Percentiles rank a stretch among this genome's conserved stretches.
Conservation (phyloP, 2,888 invertebrate species). For the Andrena bicolor region DNA sequence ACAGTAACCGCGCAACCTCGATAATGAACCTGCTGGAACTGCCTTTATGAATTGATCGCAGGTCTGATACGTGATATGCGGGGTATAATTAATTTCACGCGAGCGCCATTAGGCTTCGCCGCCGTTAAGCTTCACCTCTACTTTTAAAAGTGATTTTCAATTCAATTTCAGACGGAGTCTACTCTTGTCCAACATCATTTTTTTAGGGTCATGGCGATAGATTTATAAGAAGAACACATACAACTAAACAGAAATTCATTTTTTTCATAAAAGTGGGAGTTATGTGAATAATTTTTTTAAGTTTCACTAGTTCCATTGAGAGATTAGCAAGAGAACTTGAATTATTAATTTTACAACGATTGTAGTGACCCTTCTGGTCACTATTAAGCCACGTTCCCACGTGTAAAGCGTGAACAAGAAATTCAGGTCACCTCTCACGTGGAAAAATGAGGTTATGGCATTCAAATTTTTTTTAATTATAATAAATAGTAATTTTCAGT, state of each 20-base stretch:
- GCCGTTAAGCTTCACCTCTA: neutral
- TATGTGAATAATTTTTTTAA: neutral
- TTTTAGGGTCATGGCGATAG: too few relatives aligned
- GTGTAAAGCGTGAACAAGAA: neutral
- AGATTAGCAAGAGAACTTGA: neutral
- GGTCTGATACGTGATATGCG: neutral
- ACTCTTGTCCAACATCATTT: too few relatives aligned
- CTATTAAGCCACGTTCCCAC: neutral
- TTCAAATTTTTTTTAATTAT: too few relatives aligned
- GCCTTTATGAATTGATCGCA: neutral
- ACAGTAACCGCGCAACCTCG: constrained; percentile 11
- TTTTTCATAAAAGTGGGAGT: neutral
- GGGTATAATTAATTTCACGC: neutral
- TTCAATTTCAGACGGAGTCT: neutral
- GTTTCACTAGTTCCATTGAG: neutral
- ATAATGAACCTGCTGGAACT: constrained; percentile 21
- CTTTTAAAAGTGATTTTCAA: neutral
- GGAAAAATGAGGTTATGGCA: too few relatives aligned
- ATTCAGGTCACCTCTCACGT: neutral
- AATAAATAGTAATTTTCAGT: too few relatives aligned
- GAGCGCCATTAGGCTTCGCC: neutral
- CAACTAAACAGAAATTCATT: neutral
- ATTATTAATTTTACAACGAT: neutral
- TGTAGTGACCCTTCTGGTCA: neutral
- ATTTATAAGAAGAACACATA: neutral